These are phyloP conservation scores for Drosophila kambysellisi DNA, from an alignment of 2,888 invertebrate genomes.

Conservation along the genomic window DNA sequence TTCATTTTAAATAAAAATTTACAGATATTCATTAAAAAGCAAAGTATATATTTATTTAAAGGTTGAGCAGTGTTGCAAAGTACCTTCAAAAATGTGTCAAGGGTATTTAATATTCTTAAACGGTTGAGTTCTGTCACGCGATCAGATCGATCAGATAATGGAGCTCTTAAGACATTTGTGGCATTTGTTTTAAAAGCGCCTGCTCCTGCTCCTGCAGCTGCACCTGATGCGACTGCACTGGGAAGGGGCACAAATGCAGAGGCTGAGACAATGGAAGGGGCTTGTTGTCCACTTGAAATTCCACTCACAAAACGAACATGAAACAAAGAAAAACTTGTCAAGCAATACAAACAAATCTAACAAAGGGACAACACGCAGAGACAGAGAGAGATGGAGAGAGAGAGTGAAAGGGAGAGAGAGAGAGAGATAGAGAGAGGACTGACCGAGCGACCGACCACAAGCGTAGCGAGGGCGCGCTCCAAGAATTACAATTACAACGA, in stretches of 20 bases:
- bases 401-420: conserved; percentile 1
- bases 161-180: conserved; percentile 51
- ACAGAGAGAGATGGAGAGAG: neutral
- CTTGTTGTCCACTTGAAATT: conserved; percentile 60
- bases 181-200: conserved; percentile 69
- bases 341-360: conserved; percentile 64
- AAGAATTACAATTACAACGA: conserved; percentile 66
- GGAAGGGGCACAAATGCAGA: conserved; percentile 1
- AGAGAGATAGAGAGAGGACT: neutral
- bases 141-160: conserved; percentile 46
- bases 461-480: conserved; percentile 57
- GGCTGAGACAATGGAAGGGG: conserved; percentile 4
- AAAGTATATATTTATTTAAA: neutral
- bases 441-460: conserved; percentile 33
- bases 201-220: conserved; percentile 61
- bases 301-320: conserved; percentile 61
- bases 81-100: neutral
- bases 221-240: conserved; percentile 39
- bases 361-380: conserved; percentile 40
- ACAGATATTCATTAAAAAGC: neutral
- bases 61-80: conserved; percentile 8
- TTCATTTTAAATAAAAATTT: neutral
- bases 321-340: conserved; percentile 66
- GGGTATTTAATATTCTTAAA: conserved; percentile 17
- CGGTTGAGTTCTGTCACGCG: conserved; percentile 11